phyloP scores from a whole-genome alignment of 1,140 invertebrate genomes.

The Ceratoteleas bidentatus region DNA sequence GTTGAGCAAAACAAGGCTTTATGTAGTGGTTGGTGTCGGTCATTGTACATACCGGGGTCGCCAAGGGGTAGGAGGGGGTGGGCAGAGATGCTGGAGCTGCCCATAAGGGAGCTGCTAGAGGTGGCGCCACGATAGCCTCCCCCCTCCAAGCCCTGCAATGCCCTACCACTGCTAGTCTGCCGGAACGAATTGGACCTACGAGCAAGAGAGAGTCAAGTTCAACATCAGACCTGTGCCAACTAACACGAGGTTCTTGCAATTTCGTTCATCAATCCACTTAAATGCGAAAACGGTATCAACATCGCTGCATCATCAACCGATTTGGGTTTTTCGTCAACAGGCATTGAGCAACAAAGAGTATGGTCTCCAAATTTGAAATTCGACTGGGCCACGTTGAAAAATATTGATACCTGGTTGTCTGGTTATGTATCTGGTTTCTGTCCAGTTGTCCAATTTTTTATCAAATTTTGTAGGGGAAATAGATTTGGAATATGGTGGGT shows the following conservation, averaged over 20 bases:
- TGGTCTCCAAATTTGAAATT: too few relatives aligned
- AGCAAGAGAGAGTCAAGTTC: conserved; percentile 86
- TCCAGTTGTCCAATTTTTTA: too few relatives aligned
- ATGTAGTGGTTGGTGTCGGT: conserved; percentile 78
- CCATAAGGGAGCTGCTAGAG: conserved; percentile 84
- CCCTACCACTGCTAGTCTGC: conserved; percentile 84
- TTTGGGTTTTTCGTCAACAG: neutral
- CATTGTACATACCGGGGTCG: conserved; percentile 84
- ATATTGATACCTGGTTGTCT: too few relatives aligned
- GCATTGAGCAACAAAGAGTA: neutral
- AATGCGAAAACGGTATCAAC: neutral
- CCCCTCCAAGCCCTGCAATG: conserved; percentile 82
- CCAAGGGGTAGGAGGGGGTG: conserved; percentile 91
- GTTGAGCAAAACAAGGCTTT: conserved; percentile 44
- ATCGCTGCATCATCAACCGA: too few relatives aligned
- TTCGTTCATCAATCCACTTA: conserved; percentile 6
- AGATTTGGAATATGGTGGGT: too few relatives aligned
- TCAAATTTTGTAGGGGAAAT: too few relatives aligned
- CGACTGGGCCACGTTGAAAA: too few relatives aligned
- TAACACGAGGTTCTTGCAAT: conserved; percentile 57
- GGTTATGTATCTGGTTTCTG: too few relatives aligned
- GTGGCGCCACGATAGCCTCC: conserved; percentile 82
- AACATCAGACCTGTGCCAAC: conserved; percentile 81
- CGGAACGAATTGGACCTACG: conserved; percentile 92
- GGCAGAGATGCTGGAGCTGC: conserved; percentile 90